Percentiles rank a stretch among this genome's conserved stretches.
These are phyloP conservation scores for Lordiphosa andalusiaca DNA, from an alignment of 2,888 invertebrate species.

Conservation along the genomic window DNA sequence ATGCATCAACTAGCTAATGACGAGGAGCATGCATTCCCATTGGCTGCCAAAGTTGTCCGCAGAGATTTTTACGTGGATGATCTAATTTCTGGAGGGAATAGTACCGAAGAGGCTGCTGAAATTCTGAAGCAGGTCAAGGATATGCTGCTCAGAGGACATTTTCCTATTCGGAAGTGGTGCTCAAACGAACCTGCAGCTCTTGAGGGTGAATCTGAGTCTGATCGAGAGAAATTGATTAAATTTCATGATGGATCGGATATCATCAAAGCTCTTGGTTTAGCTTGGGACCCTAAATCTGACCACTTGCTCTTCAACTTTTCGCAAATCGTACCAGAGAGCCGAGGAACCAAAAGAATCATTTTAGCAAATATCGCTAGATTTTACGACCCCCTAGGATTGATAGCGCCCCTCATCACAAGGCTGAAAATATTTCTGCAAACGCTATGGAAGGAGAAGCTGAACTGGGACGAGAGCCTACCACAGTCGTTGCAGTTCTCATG, in stretches of 20 bases:
- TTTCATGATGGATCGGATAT: not conserved
- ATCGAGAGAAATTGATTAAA: too few relatives aligned
- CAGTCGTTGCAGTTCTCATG: not conserved
- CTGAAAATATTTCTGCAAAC: conserved; percentile 4
- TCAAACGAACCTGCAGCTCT: too few relatives aligned
- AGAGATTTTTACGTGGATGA: conserved; percentile 9
- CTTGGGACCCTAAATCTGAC: not conserved
- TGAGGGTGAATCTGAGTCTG: too few relatives aligned
- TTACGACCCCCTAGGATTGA: not conserved
- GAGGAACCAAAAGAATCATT: too few relatives aligned
- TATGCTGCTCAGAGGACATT: too few relatives aligned
- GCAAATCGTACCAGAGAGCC: too few relatives aligned
- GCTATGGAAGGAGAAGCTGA: not conserved
- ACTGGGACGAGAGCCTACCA: conserved; percentile 3
- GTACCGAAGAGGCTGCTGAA: not conserved
- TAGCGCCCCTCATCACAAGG: too few relatives aligned
- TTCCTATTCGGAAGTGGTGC: too few relatives aligned
- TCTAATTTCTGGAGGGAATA: not conserved
- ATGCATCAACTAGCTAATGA: conserved; percentile 12
- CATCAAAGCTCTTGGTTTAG: conserved; percentile 3
- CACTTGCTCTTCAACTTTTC: conserved; percentile 1
- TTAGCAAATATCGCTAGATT: not conserved
- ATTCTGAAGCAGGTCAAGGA: too few relatives aligned
- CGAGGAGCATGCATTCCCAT: not conserved
- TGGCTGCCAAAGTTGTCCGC: conserved; percentile 6